Percentiles rank a stretch among this genome's conserved stretches.
Evolutionary conservation across 2,888 invertebrate species (phyloP).

Genomic region (Campoplex nolae): DNA sequence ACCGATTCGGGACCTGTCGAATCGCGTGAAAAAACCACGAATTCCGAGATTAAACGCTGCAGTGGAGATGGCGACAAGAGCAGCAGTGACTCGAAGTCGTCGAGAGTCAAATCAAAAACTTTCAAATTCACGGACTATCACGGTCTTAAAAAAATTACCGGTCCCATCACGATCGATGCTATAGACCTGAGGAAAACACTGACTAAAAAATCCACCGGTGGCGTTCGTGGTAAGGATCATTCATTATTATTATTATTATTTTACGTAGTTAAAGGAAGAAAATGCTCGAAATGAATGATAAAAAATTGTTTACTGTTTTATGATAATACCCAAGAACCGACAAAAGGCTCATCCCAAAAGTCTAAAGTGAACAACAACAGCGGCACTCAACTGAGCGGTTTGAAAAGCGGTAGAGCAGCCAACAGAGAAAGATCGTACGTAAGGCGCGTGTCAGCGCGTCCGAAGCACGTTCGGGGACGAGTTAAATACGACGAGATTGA

Average conservation of each 20-base stretch:
- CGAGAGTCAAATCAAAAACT: constrained; percentile 73
- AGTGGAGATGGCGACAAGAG: no score
- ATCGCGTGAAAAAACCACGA: constrained; percentile 7
- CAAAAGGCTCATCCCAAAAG: background rate
- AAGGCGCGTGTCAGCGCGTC: constrained; percentile 79
- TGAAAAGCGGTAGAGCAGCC: constrained; percentile 38
- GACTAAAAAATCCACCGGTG: constrained; percentile 19
- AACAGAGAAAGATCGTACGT: constrained; percentile 76
- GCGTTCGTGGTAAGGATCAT: background rate
- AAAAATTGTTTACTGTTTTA: background rate
- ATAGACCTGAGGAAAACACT: constrained; percentile 68
- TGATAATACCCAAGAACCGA: no score
- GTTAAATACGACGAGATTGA: constrained; percentile 88
- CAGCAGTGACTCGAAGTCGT: constrained; percentile 63
- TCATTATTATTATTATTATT: constrained; percentile 1
- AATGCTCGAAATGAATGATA: background rate
- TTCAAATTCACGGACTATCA: constrained; percentile 76
- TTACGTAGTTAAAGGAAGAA: no score
- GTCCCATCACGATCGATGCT: constrained; percentile 72
- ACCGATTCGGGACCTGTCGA: background rate
- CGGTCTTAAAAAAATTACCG: constrained; percentile 74
- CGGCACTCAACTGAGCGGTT: constrained; percentile 36
- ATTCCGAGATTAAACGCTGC: constrained; percentile 49
- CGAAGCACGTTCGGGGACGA: constrained; percentile 69
- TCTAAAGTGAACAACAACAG: constrained; percentile 43